Conservation (phyloP, 2,888 invertebrate species). For the Alloplasta piceator region DNA sequence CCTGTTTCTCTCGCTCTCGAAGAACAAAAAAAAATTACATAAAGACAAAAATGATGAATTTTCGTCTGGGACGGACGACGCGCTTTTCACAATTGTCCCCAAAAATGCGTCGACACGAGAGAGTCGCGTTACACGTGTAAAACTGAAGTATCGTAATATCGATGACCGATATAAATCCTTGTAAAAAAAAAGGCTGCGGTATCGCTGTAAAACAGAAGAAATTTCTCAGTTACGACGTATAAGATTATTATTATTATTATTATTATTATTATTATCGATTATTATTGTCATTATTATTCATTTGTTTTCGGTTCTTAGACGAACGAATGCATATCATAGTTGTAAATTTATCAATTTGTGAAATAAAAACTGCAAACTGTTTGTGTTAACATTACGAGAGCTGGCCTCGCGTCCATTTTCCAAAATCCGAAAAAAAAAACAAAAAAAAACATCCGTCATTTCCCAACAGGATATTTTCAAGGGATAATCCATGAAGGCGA, state of each 20-base stretch:
- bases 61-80: constrained; percentile 28
- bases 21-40: constrained; percentile 13
- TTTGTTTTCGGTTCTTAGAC: constrained; percentile 86
- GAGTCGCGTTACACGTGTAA: constrained; percentile 38
- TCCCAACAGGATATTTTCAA: constrained; percentile 8
- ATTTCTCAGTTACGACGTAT: constrained; percentile 67
- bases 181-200: constrained; percentile 52
- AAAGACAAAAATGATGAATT: constrained; percentile 16
- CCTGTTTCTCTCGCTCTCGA: constrained; percentile 5
- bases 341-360: constrained; percentile 94
- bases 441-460: constrained; percentile 7
- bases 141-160: constrained; percentile 32
- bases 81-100: constrained; percentile 48
- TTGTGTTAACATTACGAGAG: constrained; percentile 79
- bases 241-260: constrained; percentile 48
- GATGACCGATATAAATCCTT: constrained; percentile 47
- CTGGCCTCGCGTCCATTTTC: constrained; percentile 19
- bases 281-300: constrained; percentile 53
- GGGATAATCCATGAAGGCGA: constrained; percentile 27
- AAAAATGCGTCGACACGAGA: constrained; percentile 50
- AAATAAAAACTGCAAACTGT: constrained; percentile 90
- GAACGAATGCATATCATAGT: constrained; percentile 96
- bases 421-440: constrained; percentile 12
- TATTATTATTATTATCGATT: no score
- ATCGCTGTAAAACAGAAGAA: constrained; percentile 54